phyloP scores from a whole-genome alignment of 2,113 vertebrate genomes.

The Malaclemys terrapin region DNA sequence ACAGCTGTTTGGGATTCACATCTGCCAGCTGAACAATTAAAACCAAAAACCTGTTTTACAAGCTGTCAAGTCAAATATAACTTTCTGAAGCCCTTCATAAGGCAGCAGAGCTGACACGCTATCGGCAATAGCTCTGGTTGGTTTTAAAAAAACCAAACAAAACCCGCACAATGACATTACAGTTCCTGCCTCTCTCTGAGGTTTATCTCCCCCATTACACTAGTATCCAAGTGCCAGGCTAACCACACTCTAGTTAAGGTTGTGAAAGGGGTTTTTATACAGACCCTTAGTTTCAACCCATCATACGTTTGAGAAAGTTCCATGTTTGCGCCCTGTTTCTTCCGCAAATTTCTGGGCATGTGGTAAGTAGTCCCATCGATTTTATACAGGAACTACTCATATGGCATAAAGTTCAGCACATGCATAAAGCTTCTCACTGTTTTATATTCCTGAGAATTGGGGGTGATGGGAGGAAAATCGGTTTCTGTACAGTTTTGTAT shows the following conservation, averaged over 20 bases:
- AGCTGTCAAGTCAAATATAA: slow-evolving; percentile 70
- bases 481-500: background rate
- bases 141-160: slow-evolving; percentile 25
- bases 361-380: rapidly evolving
- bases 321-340: background rate
- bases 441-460: background rate
- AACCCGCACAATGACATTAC: slow-evolving; percentile 45
- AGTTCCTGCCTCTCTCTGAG: slow-evolving; percentile 47
- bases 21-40: slow-evolving; percentile 70
- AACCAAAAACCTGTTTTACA: slow-evolving; percentile 74
- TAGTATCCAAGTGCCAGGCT: slow-evolving; percentile 49
- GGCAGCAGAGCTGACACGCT: slow-evolving; percentile 45
- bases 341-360: background rate
- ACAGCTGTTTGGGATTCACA: slow-evolving; percentile 67
- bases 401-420: background rate
- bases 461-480: background rate
- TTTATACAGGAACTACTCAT: background rate
- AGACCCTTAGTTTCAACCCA: slow-evolving; percentile 16
- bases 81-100: slow-evolving; percentile 58
- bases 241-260: slow-evolving; percentile 65
- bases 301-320: slow-evolving; percentile 15
- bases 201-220: slow-evolving; percentile 62
- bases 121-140: slow-evolving; percentile 47
- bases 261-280: slow-evolving; percentile 50
- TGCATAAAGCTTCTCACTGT: background rate